Base-by-base conservation (phyloP, 2,888 invertebrate species). In the Caenorhabditis drosophilae region DNA sequence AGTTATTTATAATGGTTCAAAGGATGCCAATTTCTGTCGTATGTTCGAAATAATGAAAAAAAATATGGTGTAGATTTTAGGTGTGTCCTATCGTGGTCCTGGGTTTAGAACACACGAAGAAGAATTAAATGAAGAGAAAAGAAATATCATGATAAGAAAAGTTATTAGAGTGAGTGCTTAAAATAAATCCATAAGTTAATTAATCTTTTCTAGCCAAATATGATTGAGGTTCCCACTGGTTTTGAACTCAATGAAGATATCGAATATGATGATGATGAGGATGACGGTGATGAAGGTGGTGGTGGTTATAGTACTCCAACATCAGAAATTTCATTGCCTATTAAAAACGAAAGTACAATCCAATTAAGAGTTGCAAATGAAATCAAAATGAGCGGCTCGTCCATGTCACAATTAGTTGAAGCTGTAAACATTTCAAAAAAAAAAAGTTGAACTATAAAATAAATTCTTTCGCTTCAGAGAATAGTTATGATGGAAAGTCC, bases 31-130 rank as follows among this genome's bases (percentile, higher is more conserved):
- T 31, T 75, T 68, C 42, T 41, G 25, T 40, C 35, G 64, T 27
- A n/a, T n/a, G n/a, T n/a, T n/a, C n/a, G n/a, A n/a, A n/a, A n/a
- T n/a, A n/a, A n/a, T n/a, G n/a, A n/a, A n/a, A n/a, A n/a, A n/a
- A n/a, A n/a, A n/a, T n/a, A n/a, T n/a, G n/a, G n/a, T n/a, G n/a
- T n/a, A n/a, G n/a, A n/a, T n/a, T n/a, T n/a, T n/a, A n/a, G n/a
- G n/a, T n/a, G 58, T 70, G 9, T 7, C 22, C 25, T 68, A 68
- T 35, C 53, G 68, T n/a, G 75, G 75, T 6, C 72, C 75, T 0
- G 75, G 75, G n/a, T 75, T 75, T 56, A 16, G 70, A 18, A 63
- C 72, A 11, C 75, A 75, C 53, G 72, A 72, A 27, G 69, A 67
- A 20, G 67, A 71, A 34, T 15, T 69, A 0, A 11, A 23, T 4